These are phyloP conservation scores for Aldrovandia affinis DNA, from an alignment of 2,797 vertebrate species.

Conservation along the genomic window DNA sequence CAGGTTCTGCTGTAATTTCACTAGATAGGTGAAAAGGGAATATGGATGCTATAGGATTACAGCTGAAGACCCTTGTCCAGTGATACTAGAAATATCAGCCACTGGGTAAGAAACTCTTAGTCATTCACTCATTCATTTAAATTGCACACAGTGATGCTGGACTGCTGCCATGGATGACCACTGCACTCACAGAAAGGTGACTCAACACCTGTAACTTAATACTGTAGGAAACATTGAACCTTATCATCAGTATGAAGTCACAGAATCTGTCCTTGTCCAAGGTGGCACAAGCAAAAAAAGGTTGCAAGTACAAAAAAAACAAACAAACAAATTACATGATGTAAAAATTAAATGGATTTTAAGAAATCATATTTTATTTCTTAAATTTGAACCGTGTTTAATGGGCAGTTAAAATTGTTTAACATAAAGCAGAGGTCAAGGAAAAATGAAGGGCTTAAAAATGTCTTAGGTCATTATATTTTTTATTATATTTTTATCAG, in stretches of 20 bases:
- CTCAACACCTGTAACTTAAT: neutral
- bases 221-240: neutral
- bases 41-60: neutral
- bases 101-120: neutral
- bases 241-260: neutral
- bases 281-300: neutral
- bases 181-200: neutral
- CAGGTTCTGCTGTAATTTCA: too few species aligned
- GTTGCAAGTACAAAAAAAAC: neutral
- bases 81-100: neutral
- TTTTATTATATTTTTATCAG: too few species aligned
- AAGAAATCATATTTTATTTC: neutral
- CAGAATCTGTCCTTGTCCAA: neutral
- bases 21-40: neutral
- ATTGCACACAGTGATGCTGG: neutral
- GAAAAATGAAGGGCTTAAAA: too few species aligned
- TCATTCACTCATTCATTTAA: neutral
- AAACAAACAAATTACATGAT: neutral
- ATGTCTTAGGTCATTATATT: too few species aligned
- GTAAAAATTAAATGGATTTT: too few species aligned
- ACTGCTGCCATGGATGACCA: neutral
- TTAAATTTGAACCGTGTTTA: too few species aligned
- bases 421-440: too few species aligned
- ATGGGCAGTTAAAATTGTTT: too few species aligned
- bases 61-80: neutral